Percentiles rank a stretch among this genome's conserved stretches.
Evolutionary conservation across 1,140 invertebrate species (phyloP).

Genomic region (Thaumatotibia leucotreta): DNA sequence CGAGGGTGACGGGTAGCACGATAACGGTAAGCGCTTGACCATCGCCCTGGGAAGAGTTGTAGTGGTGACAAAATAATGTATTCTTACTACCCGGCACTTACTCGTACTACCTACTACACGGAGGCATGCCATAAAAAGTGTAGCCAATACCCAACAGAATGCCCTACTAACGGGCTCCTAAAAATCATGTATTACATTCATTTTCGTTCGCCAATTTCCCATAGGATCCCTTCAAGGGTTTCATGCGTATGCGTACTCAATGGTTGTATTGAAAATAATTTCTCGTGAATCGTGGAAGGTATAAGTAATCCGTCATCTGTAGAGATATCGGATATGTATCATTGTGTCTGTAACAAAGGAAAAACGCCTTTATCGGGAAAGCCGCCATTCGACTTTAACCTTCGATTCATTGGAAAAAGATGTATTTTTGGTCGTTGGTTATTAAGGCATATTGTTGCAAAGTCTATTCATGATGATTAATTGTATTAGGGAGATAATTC

Average conservation of each 20-base stretch:
- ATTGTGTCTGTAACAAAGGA: conserved; percentile 45
- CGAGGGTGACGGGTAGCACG: too few species aligned
- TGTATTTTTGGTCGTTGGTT: background rate
- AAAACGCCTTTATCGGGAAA: conserved; percentile 14
- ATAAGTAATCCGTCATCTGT: conserved; percentile 53
- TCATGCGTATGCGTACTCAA: conserved; percentile 18
- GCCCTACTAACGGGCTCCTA: background rate
- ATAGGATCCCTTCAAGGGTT: conserved; percentile 20
- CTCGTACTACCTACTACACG: too few species aligned
- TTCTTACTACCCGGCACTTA: too few species aligned
- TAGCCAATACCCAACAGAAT: too few species aligned
- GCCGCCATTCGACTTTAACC: background rate
- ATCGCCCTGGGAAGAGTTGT: too few species aligned
- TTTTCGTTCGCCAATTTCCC: conserved; percentile 32
- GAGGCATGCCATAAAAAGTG: too few species aligned
- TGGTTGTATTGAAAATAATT: conserved; percentile 34
- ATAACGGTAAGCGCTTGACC: too few species aligned
- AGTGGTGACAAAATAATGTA: too few species aligned
- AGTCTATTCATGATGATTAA: background rate
- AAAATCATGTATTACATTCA: background rate
- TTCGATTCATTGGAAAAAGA: background rate
- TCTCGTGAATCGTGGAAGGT: conserved; percentile 37
- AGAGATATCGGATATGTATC: conserved; percentile 44
- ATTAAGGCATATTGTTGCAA: too few species aligned
- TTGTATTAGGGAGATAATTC: background rate